Evolutionary conservation across 2,888 invertebrate species (phyloP).

Genomic region (Neoscelio sp.): DNA sequence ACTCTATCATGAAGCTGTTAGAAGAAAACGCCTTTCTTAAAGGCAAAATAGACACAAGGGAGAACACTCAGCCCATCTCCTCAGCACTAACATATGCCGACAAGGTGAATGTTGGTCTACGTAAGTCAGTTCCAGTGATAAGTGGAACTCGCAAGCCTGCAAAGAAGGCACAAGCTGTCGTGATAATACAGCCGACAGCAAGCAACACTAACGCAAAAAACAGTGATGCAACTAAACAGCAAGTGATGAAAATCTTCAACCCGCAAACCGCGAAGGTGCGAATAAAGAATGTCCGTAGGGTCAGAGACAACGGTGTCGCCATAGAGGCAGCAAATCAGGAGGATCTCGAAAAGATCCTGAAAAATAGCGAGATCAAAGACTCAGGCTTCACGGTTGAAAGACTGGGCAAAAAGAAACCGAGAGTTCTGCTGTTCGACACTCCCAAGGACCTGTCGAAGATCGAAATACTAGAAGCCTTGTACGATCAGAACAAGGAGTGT

Average conservation of each 20-base stretch:
- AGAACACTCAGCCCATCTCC: no score
- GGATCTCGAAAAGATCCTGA: constrained; percentile 7
- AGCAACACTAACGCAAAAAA: not conserved
- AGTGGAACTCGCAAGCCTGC: no score
- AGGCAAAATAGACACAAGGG: no score
- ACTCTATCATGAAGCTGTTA: no score
- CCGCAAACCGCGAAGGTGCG: constrained; percentile 6
- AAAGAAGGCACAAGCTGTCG: no score
- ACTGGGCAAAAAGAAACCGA: not conserved
- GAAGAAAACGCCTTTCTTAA: no score
- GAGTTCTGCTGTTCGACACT: not conserved
- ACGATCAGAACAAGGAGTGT: constrained; percentile 3
- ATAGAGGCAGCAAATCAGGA: constrained; percentile 3
- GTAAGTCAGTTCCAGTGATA: no score
- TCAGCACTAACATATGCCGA: no score
- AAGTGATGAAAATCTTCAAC: not conserved
- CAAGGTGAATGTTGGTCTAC: no score
- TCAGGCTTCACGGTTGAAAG: constrained; percentile 6
- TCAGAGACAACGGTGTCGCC: constrained; percentile 25
- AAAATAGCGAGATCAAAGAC: not conserved
- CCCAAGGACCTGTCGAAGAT: not conserved
- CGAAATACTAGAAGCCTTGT: not conserved
- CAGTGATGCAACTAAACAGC: constrained; percentile 33
- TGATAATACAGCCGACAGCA: no score
- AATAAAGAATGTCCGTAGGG: constrained; percentile 1